Evolutionary conservation across 2,797 vertebrate species (phyloP), one percentile per base, ranked within the genome.

Genomic region (Pantherophis vulpinus): DNA sequence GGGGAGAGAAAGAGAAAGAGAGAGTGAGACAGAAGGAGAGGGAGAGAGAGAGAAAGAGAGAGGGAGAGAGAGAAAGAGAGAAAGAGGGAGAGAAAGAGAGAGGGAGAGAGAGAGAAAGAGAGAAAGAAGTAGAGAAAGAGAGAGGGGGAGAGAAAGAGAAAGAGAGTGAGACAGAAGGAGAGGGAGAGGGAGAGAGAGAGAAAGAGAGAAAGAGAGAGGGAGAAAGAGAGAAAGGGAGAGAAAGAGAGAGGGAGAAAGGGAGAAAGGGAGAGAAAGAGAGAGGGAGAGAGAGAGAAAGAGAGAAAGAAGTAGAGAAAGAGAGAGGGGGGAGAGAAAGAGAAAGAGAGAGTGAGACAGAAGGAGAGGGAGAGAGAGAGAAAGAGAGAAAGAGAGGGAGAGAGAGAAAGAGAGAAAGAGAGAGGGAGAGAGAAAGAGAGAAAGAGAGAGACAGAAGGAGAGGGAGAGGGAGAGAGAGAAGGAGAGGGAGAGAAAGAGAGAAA

Each of bases 321-420:
- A 1, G 56, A 58, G 13, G 9, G 6, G 7, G 0, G 16, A 4
- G 8, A 3, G 9, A 16, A 3, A 13, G 5, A 3, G 4, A 18
- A 14, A 9, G 20, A 23, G 2, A 2, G 5, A 8, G 7, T 0
- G 2, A 8, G 20, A 8, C 0, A 20, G 0, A 59, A 0, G 5
- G 1, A 2, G 58, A 20, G 18, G 1, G 18, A 59, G 1, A 55
- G 54, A 12, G 2, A 12, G 54, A 55, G 12, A 0, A 3, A 14
- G 55, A 56, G 14, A 4, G 55, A 56, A 4, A 58, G 14, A 0
- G 56, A 16, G 1, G 5, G 1, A 58, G 3, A 18, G 14, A 58
- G 1, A 18, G 56, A 18, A 0, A 58, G 5, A 58, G 1, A 1
- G 56, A 58, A 4, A 4, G 56, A 1, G 4, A 14, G 2, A 56